A percentile compares a stretch with the other conserved stretches of the same genome.
These are phyloP conservation scores for Lepus americanus DNA, from an alignment of 2,113 vertebrate species.

Conservation along the genomic window DNA sequence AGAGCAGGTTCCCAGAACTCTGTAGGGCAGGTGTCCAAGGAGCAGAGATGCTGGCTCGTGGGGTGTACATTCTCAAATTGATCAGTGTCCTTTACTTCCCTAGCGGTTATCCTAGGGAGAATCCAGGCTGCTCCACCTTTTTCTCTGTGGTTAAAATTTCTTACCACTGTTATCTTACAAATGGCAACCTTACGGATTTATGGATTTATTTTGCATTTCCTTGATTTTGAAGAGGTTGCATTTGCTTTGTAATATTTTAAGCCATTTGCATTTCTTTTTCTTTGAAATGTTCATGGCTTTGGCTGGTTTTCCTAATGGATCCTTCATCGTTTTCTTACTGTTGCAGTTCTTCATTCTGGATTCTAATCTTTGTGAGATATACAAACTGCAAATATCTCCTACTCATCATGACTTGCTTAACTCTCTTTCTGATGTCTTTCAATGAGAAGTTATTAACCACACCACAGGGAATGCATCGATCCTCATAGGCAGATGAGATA, in stretches of 20 bases:
- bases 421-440: neutral
- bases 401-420: neutral
- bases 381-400: neutral
- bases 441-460: neutral
- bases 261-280: neutral
- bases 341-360: neutral
- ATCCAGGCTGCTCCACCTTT: neutral
- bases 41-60: neutral
- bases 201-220: neutral
- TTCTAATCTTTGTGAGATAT: neutral
- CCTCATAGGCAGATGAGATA: neutral
- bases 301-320: neutral
- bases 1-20: neutral
- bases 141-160: neutral
- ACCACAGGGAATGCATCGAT: neutral
- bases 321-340: neutral
- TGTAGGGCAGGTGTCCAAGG: neutral
- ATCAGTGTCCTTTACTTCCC: neutral
- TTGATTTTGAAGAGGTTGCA: neutral
- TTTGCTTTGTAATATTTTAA: neutral
- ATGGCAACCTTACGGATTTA: neutral
- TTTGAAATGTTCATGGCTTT: neutral
- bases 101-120: neutral
- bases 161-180: neutral
- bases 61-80: neutral